phyloP scores from a whole-genome alignment of 2,797 vertebrate species.

The Cyprinella venusta region DNA sequence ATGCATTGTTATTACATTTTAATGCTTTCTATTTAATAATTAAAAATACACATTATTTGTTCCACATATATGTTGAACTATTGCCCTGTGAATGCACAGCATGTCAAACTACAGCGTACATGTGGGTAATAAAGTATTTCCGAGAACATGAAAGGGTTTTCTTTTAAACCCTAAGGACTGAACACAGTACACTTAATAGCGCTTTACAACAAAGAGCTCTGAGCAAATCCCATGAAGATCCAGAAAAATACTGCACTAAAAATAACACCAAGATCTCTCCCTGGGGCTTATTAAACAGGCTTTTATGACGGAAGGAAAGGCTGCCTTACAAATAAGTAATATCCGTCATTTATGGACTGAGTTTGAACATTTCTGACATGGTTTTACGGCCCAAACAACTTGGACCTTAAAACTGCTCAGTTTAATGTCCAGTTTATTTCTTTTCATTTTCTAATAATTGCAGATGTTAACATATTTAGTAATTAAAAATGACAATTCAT shows the following conservation, averaged over 20 bases:
- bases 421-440: background rate
- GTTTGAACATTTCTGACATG: too few relatives aligned
- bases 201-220: conserved; percentile 10
- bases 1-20: background rate
- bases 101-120: background rate
- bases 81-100: background rate
- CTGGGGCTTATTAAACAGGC: background rate
- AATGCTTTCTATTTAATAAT: background rate
- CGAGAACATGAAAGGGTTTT: background rate
- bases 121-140: conserved; percentile 17
- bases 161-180: background rate
- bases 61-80: background rate
- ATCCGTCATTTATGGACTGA: background rate
- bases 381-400: background rate
- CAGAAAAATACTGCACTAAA: background rate
- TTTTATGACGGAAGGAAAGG: background rate
- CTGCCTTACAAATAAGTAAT: background rate
- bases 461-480: background rate
- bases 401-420: background rate
- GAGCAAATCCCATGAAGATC: background rate
- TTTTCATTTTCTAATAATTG: background rate
- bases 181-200: background rate
- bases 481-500: background rate
- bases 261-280: conserved; percentile 5
- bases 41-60: background rate